Evolutionary conservation across 2,797 vertebrate genomes (phyloP), one percentile per base, ranked within the genome.

Genomic region (Graptemys geographica): DNA sequence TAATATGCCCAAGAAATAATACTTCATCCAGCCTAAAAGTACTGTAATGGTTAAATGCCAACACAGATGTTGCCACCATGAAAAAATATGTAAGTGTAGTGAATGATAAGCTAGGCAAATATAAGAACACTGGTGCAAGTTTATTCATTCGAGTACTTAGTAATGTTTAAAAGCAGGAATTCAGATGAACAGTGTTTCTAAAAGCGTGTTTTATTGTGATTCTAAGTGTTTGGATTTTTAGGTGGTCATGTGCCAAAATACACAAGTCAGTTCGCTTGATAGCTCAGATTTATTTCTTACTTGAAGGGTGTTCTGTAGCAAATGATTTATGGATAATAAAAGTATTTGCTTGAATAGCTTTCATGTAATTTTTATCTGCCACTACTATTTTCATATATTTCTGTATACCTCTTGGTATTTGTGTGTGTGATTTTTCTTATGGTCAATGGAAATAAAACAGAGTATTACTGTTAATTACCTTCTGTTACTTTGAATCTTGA

Each of bases 401-500:
- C 55, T 88, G 19, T 0, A 1, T 44, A 31, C 0, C 0, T 82
- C 80, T 90, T 62, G 79, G 11, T 89, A 59, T 85, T 79, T 51
- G 2, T 78, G 28, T 90, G 81, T 84, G 51, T 81, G 23, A 55
- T 94, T 94, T 90, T 8, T 87, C 93, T 80, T 92, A 51, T 83
- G 93, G 25, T 91, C 41, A 91, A 23, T 74, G 84, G 92, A 87
- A 93, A 84, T 90, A 69, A 55, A 51, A 53, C 83, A 84, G 74
- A 91, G 89, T 87, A 82, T 2, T 8, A 88, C 86, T 95, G 33
- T 91, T 98, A 95, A 96, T 96, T 96, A 90, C 82, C 69, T 92
- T 84, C 74, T 93, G 33, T 65, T 97, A 95, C 89, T 97, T 93
- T 94, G 90, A 90, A 86, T 91, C 93, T 69, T 91, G 37, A 80